Base-by-base conservation (phyloP, 2,888 invertebrate genomes). In the Cryptosula pallasiana region DNA sequence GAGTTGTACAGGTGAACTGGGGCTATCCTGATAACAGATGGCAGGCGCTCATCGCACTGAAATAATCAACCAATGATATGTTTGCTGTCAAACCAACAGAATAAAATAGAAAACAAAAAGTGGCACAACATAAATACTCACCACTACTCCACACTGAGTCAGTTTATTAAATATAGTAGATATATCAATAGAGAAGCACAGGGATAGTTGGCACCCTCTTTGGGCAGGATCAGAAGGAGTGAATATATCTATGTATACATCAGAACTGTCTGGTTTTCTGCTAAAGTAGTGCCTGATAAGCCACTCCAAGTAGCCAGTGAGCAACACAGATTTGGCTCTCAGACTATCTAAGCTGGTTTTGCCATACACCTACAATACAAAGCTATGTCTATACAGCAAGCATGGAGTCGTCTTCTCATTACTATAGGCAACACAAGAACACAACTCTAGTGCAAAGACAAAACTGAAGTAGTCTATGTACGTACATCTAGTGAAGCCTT, bases 231-330 rank as follows among this genome's bases (percentile, higher is more conserved):
- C 84, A 23, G 78, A 75, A 0, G 88, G 88, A 0, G 88, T 89
- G 29, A 88, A 82, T 35, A 88, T 86, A 13, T 82, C 77, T 27
- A 84, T 81, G 72, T 77, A 77, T 9, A 72, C 74, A 36, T 20
- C 13, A 16, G 55, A n/a, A 20, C 58, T 27, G 45, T 13, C 29
- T 25, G 13, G 25, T 69, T 73, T 69, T 72, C 74, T 72, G 0
- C 78, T 75, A 29, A 70, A 70, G 73, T 78, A 86, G 71, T 79
- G 75, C 34, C 79, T 76, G 32, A 87, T 76, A 71, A 87, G 79
- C 58, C 79, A 78, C 78, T 88, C 88, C 71, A 88, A 77, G 76
- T 88, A 88, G 0, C 86, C 88, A 1, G 88, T 88, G 69, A 88
- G 78, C 35, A 87, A 80, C 71, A 80, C 79, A 27, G 88, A 88